Evolutionary conservation across 2,888 invertebrate genomes (phyloP), one percentile per base, ranked within the genome.

Genomic region (Liopterus haemorrhoidalis): DNA sequence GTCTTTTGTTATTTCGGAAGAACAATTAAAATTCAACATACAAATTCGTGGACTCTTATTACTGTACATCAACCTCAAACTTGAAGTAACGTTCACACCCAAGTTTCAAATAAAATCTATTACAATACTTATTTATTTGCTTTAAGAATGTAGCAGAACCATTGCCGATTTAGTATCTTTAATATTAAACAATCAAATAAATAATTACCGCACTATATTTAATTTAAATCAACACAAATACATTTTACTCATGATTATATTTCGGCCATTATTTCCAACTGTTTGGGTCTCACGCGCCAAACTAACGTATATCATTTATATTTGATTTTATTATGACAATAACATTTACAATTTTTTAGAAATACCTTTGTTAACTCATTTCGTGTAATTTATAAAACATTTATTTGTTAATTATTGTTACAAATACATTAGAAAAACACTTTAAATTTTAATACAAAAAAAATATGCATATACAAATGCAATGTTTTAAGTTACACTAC

Each of bases 251-350:
- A 56, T 55, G 59, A 59, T 58, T 63, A 59, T 62, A 60, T 61
- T 61, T 65, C 65, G 62, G 65, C 65, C 65, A 66, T 66, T 65
- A 64, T 59, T 56, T 49, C 56, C 59, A 59, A 60, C 60, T 62
- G 60, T 59, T 59, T 59, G 48, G 49, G 43, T 44, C 42, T 59
- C 58, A 55, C 60, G 58, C 61, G 61, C 61, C 61, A 62, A 62
- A 61, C 56, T 19, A 45, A 45, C 45, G 33, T 24, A 31, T 32
- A 45, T 37, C 43, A 44, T 31, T 39, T 32, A 39, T 21, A 41
- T 20, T 22, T n/a, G 22, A 28, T 33, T 39, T 37, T 24, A 25
- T 22, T 22, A 22, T 36, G 3, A 32, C 18, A 32, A 16, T 28
- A 30, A 37, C 28, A 42, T 21, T n/a, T n/a, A n/a, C n/a, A n/a